Base-by-base conservation (phyloP, 2,797 vertebrate genomes). In the Thripadectes ignobilis region DNA sequence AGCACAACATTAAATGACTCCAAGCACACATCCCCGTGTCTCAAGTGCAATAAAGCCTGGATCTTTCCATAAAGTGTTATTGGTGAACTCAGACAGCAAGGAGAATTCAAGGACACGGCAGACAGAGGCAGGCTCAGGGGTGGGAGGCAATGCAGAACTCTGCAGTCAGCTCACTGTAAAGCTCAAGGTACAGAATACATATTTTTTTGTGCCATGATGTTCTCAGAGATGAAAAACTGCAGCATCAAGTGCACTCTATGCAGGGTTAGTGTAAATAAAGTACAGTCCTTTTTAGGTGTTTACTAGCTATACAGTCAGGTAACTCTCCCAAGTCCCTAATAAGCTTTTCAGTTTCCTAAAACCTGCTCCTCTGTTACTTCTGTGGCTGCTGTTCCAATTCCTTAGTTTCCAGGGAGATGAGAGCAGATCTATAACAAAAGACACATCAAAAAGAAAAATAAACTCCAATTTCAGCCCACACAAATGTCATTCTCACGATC, bases 371-470 rank as follows among this genome's bases (percentile, higher is more conserved):
- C 68, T 83, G 39, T 82, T 48, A 61, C 62, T 88, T 72, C 61
- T 68, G 16, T 38, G 20, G 54, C 74, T 85, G 75, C 63, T 63
- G 58, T 19, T 92, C 83, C 36, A 76, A 52, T 39, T 82, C 86
- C 58, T 85, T 54, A 69, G 93, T 96, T 96, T 96, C 96, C 93
- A 96, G n/a, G 91, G 94, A 94, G 86, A 91, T 92, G 32, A 74
- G 68, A 93, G 49, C 30, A 72, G 34, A 88, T 74, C 75, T 52
- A 1, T 71, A 91, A 94, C 80, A 96, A 89, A 95, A 88, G 88
- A 39, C 34, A 74, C 8, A 71, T 81, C 7, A 65, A 83, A 57
- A 79, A 81, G 12, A 52, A 66, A 68, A 89, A n/a, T 18, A 79
- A 81, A 68, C 55, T 82, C 61, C 41, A 63, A 67, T 69, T 91